Conservation (phyloP, 2,797 vertebrate genomes). For the Apodemus agrarius region DNA sequence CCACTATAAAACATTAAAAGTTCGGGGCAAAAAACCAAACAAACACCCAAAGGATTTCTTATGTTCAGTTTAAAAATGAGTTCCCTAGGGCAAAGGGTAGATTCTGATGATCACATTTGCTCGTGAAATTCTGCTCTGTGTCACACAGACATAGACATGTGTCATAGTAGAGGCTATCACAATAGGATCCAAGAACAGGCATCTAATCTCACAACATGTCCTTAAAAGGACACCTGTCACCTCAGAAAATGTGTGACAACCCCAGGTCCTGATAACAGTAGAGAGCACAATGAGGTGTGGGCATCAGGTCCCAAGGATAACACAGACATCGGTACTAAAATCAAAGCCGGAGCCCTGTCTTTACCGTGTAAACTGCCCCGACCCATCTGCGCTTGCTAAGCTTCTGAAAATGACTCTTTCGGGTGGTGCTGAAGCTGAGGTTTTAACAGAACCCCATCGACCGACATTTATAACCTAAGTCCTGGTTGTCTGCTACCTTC, state of each 20-base stretch:
- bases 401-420: neutral
- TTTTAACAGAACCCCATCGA: neutral
- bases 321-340: neutral
- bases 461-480: neutral
- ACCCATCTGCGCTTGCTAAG: neutral
- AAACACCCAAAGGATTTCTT: neutral
- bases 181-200: neutral
- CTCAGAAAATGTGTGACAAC: neutral
- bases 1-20: neutral
- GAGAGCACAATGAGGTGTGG: neutral
- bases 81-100: neutral
- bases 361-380: neutral
- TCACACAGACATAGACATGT: accelerated
- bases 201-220: neutral
- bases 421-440: neutral
- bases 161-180: neutral
- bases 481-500: neutral
- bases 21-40: neutral
- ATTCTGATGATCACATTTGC: neutral
- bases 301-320: neutral
- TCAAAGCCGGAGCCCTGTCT: neutral
- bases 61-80: neutral
- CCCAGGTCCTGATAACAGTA: neutral
- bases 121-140: neutral
- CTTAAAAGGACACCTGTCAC: neutral